A percentile compares a stretch with the other conserved stretches of the same genome.
Conservation (phyloP, 2,797 vertebrate species). For the Cyprinella venusta region DNA sequence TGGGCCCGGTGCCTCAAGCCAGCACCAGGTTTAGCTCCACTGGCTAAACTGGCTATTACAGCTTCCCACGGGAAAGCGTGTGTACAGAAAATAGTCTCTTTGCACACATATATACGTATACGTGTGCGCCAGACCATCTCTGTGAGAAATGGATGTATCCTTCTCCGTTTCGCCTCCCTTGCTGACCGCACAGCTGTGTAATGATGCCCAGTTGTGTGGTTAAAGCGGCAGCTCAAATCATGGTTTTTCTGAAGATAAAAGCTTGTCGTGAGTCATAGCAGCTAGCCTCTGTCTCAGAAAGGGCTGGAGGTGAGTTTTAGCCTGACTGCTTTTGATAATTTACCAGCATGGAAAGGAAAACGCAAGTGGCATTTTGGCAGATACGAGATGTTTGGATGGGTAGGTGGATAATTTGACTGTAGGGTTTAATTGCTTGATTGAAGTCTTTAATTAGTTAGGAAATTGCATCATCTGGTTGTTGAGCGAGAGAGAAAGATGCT, state of each 20-base stretch:
- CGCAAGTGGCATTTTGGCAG: constrained; percentile 20
- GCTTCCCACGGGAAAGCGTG: constrained; percentile 30
- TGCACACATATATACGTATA: constrained; percentile 34
- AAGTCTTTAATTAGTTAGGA: constrained; percentile 44
- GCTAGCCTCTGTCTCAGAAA: background rate
- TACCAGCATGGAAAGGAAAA: constrained; percentile 23
- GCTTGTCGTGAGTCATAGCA: background rate
- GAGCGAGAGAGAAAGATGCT: constrained; percentile 7
- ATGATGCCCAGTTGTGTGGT: constrained; percentile 29
- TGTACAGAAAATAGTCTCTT: constrained; percentile 22
- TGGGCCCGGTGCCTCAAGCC: constrained; percentile 30
- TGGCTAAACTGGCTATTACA: constrained; percentile 46
- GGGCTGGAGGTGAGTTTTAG: constrained; percentile 12
- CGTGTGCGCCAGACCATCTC: background rate
- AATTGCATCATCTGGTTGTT: constrained; percentile 38
- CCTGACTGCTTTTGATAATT: constrained; percentile 35
- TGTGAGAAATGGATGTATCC: constrained; percentile 33
- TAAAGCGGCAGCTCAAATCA: constrained; percentile 8
- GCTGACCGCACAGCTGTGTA: constrained; percentile 45
- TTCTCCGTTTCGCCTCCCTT: constrained; percentile 22
- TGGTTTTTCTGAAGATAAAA: constrained; percentile 25
- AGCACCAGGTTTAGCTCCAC: constrained; percentile 43
- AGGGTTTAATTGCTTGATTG: constrained; percentile 51
- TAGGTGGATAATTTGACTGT: constrained; percentile 8
- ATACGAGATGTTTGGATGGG: constrained; percentile 11